Base-by-base conservation (phyloP, 2,888 invertebrate genomes). In the Plagodis dolabraria region DNA sequence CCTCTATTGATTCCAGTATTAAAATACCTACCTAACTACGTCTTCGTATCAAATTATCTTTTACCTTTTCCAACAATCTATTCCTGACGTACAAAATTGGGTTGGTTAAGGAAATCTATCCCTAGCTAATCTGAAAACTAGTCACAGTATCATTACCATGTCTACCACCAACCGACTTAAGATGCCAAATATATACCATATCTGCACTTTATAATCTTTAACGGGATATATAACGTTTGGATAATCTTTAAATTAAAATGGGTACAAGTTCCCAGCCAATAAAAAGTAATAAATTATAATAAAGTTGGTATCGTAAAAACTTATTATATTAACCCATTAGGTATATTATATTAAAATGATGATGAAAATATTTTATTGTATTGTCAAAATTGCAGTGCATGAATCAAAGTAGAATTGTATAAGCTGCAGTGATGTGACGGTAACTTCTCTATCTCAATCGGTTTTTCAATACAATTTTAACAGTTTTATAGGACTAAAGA, bases 1-100 rank as follows among this genome's bases (percentile, higher is more conserved):
- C 4, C 22, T 22, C 22, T 22, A 22, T 40, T 10, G 10, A 87
- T 83, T 86, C 83, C 83, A 85, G 85, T 90, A 89, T 89, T 91
- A 87, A 87, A 90, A 89, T 90, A 88, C 86, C 91, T 92, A 91
- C 89, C 92, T 91, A 92, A 82, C 91, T 91, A 92, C 85, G 72
- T 84, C 84, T 88, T 90, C 86, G 85, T 91, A 91, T 90, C 87
- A 90, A 90, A 89, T 87, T 79, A 82, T 84, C 83, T 75, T 77
- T 80, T 78, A 70, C 66, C 69, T 70, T 76, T 75, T 70, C 71
- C 76, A 77, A 80, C 78, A 80, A 77, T 77, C 68, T 73, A 69
- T 71, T 60, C 75, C 74, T 76, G 69, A 72, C 72, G 67, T 77
- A 76, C 74, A 75, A 80, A 81, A 82, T 74, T 78, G 78, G 80